Base-by-base conservation (phyloP, 2,113 vertebrate genomes). In the Mormoops blainvillei region DNA sequence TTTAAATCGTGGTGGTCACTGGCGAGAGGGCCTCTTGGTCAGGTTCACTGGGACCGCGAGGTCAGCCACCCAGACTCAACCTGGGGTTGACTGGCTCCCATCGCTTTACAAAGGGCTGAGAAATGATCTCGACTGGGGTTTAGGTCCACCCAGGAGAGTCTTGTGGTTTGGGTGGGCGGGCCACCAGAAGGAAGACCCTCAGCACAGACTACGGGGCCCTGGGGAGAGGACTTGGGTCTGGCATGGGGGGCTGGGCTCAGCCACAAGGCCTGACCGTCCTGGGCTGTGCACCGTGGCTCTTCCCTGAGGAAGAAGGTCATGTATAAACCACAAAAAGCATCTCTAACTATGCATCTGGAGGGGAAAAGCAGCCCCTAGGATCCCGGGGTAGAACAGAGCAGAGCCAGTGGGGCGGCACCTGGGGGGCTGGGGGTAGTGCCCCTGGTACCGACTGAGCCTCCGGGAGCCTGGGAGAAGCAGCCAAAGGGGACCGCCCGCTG, bases 281-380 rank as follows among this genome's bases (percentile, higher is more conserved):
- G n/a, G 20, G 5, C n/a, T n/a, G n/a, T n/a, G 15, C 5, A 15
- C 1, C 0, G 0, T 26, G 83, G 45, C 4, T 56, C 31, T 54
- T 24, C 13, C 31, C 31, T 31, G 19, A 61, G 73, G 33, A 41
- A 70, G n/a, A 33, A 43, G 36, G 9, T 61, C 54, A 48, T 19
- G 6, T 61, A 28, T 13, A 3, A 12, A 74, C 31, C 7, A 1
- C 22, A 36, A 48, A 90, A 38, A 50, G 26, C 16, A 24, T 33
- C 24, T 45, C n/a, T 71, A 68, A 63, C 24, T 52, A 11, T 77
- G n/a, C 5, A 4, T 28, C n/a, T 71, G 31, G 63, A 45, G 71
- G 24, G 41, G 16, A 52, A n/a, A 38, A 52, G 36, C 43, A 28
- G 33, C 4, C 20, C 20, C 36, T 5, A 41, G 80, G 19, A 18